A percentile compares a stretch with the other conserved stretches of the same genome.
Conservation (phyloP, 2,797 vertebrate species). For the Perodicticus potto region DNA sequence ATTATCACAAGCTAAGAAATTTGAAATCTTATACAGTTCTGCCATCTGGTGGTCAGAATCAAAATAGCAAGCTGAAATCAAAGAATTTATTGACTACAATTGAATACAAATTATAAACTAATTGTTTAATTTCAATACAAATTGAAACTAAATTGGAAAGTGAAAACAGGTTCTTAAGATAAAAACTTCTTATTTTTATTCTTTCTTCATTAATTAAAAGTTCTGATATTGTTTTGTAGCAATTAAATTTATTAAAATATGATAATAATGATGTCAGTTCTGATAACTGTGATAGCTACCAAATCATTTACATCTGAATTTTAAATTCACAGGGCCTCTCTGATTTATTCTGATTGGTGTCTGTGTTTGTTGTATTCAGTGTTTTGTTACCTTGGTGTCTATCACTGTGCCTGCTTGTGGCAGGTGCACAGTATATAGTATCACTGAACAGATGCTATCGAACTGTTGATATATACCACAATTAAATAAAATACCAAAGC, state of each 20-base stretch:
- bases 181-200: not conserved
- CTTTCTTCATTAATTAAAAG: not conserved
- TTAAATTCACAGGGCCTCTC: not conserved
- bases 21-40: slow-evolving; percentile 76
- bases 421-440: not conserved
- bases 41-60: slow-evolving; percentile 79
- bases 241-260: slow-evolving; percentile 13
- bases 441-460: not conserved
- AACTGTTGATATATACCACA: not conserved
- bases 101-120: too few relatives aligned
- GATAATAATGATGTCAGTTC: not conserved
- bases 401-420: not conserved
- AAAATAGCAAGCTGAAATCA: slow-evolving; percentile 66
- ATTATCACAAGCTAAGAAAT: accelerated
- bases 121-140: too few relatives aligned
- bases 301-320: slow-evolving; percentile 12
- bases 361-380: not conserved
- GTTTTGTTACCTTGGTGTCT: not conserved
- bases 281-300: not conserved
- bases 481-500: slow-evolving; percentile 13
- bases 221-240: not conserved
- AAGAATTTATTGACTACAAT: too few relatives aligned
- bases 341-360: not conserved
- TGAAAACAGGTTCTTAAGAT: not conserved
- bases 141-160: slow-evolving; percentile 45